Base-by-base conservation (phyloP, 2,888 invertebrate genomes). In the Trachelus stipa region DNA sequence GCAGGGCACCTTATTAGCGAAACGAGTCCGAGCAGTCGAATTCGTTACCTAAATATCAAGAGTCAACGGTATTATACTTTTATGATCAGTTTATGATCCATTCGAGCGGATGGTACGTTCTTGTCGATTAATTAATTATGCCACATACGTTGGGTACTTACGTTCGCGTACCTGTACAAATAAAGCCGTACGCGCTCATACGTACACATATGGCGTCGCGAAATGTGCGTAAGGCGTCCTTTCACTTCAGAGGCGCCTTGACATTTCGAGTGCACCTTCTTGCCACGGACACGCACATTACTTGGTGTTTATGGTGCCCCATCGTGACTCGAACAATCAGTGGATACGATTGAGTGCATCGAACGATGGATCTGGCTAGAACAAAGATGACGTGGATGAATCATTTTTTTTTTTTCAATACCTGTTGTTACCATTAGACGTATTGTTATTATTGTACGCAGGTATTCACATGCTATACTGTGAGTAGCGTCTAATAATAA, bases 191-290 rank as follows among this genome's bases (percentile, higher is more conserved):
- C 23, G 23, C 0, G 40, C 40, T 6, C 23, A 6, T 56, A 56
- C 40, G 40, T 56, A 23, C 23, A 56, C 40, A 23, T 23, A 56
- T 23, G 23, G 40, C 9, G 9, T 56, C 71, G 31, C 71, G 71
- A 71, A 71, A 71, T 71, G 71, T 71, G 71, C 71, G 71, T 71
- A 71, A 71, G 71, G 68, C 79, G 81, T 84, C 85, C 85, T 85
- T 85, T 85, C 85, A 85, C 86, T 86, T 75, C 40, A 9, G 77
- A 68, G 77, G 79, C 79, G 81, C 85, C 85, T 85, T 85, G 85
- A 85, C 85, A 85, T 85, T 85, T 86, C 79, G 78, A 77, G 77
- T 77, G 68, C 35, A 37, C 12, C 71, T 71, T 71, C 71, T 71
- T 34, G 71, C 40, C 40, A 56, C 23, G 23, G 40, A 56, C 40